Conservation (phyloP, 2,888 invertebrate species). For the Conomelus anceps region DNA sequence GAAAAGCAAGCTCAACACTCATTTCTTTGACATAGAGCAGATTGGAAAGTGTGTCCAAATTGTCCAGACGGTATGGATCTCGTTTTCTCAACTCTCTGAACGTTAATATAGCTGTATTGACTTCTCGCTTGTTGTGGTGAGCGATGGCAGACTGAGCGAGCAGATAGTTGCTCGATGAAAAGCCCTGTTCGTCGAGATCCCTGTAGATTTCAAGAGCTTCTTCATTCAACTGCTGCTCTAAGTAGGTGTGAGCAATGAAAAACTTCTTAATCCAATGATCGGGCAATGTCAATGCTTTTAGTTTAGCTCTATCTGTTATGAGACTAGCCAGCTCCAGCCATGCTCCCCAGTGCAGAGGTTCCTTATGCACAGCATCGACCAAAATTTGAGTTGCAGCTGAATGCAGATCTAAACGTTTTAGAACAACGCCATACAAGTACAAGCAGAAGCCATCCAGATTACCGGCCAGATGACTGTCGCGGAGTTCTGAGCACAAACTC, state of each 20-base stretch:
- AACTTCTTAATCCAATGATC: slow-evolving; percentile 93
- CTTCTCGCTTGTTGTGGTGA: slow-evolving; percentile 87
- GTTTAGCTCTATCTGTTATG: slow-evolving; percentile 72
- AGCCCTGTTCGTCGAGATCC: slow-evolving; percentile 68
- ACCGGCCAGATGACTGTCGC: slow-evolving; percentile 51
- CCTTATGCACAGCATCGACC: slow-evolving; percentile 65
- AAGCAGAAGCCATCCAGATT: slow-evolving; percentile 80
- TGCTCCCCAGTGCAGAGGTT: slow-evolving; percentile 89
- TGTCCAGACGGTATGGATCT: slow-evolving; percentile 91
- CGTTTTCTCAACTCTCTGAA: slow-evolving; percentile 75
- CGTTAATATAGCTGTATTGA: slow-evolving; percentile 77
- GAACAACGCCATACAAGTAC: slow-evolving; percentile 84
- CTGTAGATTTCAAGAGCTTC: slow-evolving; percentile 81
- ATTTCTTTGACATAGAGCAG: slow-evolving; percentile 89
- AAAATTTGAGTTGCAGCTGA: slow-evolving; percentile 72
- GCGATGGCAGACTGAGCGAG: slow-evolving; percentile 88
- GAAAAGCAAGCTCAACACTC: slow-evolving; percentile 81
- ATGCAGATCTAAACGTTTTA: slow-evolving; percentile 77
- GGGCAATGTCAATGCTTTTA: slow-evolving; percentile 50
- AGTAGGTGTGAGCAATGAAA: slow-evolving; percentile 82
- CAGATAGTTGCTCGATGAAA: slow-evolving; percentile 81
- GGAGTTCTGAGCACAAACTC: slow-evolving; percentile 51
- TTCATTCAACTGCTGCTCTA: slow-evolving; percentile 83
- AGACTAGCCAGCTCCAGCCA: slow-evolving; percentile 88
- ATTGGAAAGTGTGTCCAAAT: slow-evolving; percentile 96